Evolutionary conservation across 2,888 invertebrate genomes (phyloP).

Genomic region (Parapristionchus giblindavisi): DNA sequence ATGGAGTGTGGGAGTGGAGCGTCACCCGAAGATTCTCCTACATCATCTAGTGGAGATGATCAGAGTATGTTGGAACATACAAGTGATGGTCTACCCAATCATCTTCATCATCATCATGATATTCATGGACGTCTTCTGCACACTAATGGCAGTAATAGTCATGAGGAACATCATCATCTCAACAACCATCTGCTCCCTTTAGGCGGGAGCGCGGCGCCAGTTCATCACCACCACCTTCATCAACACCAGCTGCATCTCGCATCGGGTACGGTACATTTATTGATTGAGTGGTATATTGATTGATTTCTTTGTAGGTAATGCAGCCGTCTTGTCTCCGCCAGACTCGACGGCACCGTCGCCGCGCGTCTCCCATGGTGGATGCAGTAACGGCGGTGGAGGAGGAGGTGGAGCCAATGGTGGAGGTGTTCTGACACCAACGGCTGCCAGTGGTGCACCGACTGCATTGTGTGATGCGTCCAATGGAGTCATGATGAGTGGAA

Average conservation of each 20-base stretch:
- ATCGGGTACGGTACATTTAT: constrained; percentile 11
- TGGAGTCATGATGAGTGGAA: constrained; percentile 4
- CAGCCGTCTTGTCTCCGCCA: constrained; percentile 36
- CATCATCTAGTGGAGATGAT: too few species aligned
- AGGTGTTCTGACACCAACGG: background rate
- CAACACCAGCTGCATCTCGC: constrained; percentile 20
- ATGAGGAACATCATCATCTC: background rate
- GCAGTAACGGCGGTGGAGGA: background rate
- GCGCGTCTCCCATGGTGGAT: constrained; percentile 15
- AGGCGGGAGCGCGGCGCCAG: background rate
- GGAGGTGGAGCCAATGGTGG: background rate
- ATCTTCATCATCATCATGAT: too few species aligned
- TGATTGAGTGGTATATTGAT: background rate
- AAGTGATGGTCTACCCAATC: too few species aligned
- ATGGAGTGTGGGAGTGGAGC: background rate
- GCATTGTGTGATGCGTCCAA: background rate
- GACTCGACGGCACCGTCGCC: constrained; percentile 39
- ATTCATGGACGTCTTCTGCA: too few species aligned
- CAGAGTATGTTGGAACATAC: too few species aligned
- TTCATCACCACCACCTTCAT: background rate
- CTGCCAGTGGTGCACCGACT: constrained; percentile 4
- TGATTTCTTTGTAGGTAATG: constrained; percentile 14
- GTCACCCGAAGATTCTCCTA: background rate
- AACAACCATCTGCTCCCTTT: constrained; percentile 22
- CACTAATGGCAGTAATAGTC: background rate